Evolutionary conservation across 1,140 invertebrate species (phyloP), one percentile per base, ranked within the genome.

Genomic region (Agraylea sexmaculata): DNA sequence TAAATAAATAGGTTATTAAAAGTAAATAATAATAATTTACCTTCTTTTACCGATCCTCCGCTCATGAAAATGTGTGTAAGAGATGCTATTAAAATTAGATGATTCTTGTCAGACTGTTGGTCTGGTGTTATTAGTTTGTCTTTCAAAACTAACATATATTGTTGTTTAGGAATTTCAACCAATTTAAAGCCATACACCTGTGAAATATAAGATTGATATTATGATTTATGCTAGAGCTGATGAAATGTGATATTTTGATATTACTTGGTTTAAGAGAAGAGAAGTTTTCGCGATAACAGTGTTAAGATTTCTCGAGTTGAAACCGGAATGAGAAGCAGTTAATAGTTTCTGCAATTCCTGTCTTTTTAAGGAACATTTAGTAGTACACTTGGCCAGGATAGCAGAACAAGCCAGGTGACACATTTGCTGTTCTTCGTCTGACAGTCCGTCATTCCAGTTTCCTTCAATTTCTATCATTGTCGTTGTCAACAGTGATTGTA

Each of bases 31-130:
- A 32, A n/a, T n/a, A n/a, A n/a, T n/a, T n/a, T 27, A 48, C 46
- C 46, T 37, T 48, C 46, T 38, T 48, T 44, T 3, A 44, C 38
- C 10, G 29, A 38, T 1, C 46, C 46, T 15, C 46, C 42, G 29
- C 27, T 48, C 46, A 48, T 48, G 25, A 48, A 44, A 13, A 48
- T 48, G 35, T 48, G 46, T 5, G 39, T 20, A 17, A 48, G 28
- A 6, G 39, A 18, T 3, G 35, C 38, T 36, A 48, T 42, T 19
- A 48, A 21, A 6, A 44, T 15, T 8, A 23, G 5, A 15, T 48
- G 28, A 12, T 29, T 11, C 43, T 41, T 33, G 7, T 11, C 10
- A 20, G 19, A n/a, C 10, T 4, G 17, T 27, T 27, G 17, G 21
- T 43, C 19, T 22, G 15, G 11, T 12, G 13, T 18, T 11, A 16